phyloP scores from a whole-genome alignment of 2,797 vertebrate species.

The Anisognathus igniventris region DNA sequence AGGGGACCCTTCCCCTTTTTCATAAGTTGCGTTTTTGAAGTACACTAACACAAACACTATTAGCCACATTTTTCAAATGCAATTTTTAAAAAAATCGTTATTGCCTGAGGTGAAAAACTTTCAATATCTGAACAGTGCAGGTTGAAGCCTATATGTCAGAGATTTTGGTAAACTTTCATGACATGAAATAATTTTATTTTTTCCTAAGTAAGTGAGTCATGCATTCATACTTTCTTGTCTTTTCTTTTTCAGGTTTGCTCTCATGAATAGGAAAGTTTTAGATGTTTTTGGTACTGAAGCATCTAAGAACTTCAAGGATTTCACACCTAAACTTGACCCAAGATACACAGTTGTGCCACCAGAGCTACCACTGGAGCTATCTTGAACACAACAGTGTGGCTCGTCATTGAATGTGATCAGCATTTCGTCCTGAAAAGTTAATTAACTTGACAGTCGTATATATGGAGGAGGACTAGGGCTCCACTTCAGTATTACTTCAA shows the following conservation, averaged over 20 bases:
- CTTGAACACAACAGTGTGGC: constrained; percentile 57
- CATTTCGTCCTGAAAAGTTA: constrained; percentile 64
- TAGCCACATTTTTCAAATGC: not conserved
- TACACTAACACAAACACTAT: not conserved
- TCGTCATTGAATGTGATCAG: constrained; percentile 46
- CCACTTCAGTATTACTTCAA: constrained; percentile 77
- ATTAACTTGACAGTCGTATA: constrained; percentile 61
- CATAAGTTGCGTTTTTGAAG: not conserved
- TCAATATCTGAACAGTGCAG: not conserved
- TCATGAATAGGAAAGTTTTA: constrained; percentile 91
- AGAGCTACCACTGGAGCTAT: constrained; percentile 77
- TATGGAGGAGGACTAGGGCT: constrained; percentile 58
- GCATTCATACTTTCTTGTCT: not conserved
- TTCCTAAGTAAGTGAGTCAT: not conserved
- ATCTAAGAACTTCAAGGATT: constrained; percentile 88
- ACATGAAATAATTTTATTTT: not conserved
- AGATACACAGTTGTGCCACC: constrained; percentile 75
- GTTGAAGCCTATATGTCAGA: not conserved
- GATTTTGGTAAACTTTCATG: not conserved
- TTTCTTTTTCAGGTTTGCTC: constrained; percentile 82
- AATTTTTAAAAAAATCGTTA: not conserved
- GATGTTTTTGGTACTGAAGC: constrained; percentile 92
- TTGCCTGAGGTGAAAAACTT: not conserved
- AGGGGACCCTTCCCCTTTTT: not conserved
- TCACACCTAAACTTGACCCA: constrained; percentile 88